Evolutionary conservation across 2,797 vertebrate species (phyloP), one percentile per base, ranked within the genome.

Genomic region (Potorous gilbertii): DNA sequence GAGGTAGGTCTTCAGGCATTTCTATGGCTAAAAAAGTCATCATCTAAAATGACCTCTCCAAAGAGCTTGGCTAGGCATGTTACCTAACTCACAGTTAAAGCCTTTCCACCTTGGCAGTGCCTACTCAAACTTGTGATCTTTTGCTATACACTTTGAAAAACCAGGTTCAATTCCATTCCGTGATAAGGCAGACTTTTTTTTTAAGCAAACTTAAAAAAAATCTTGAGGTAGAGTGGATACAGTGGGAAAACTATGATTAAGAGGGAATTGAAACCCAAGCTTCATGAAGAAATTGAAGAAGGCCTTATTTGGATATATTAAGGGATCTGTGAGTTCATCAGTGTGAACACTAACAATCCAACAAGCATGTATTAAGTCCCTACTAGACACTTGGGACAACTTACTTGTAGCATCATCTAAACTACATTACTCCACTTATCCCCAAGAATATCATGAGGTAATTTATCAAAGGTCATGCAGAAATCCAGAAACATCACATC

Each of bases 381-480:
- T 87, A 27, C 74, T 87, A 50, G 40, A 50, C 74, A 87, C 74
- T 27, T 46, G 74, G 40, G 21, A 50, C 21, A 87, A 87, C 74
- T 87, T 87, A 87, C 40, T 87, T 87, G 74, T 87, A 87, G 40
- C 24, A 46, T 87, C 40, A 87, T 50, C 40, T 10, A 87, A 46
- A 87, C 74, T 50, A 46, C 40, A 27, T 87, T 87, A 50, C 40
- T 87, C 40, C 9, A 87, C 21, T 50, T 87, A 87, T 27, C 40
- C 9, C 40, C 74, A 50, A 87, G 74, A 46, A 87, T 87, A 87
- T 87, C 40, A 46, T 50, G 74, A 87, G 10, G 40, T 87, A 87
- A 87, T 87, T 87, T 87, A 87, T 87, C 74, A 87, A 87, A 87
- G 40, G 9, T 87, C 74, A 81, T 87, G 74, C 74, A 87, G 74